Evolutionary conservation across 1,140 invertebrate species (phyloP), one percentile per base, ranked within the genome.

Genomic region (Prorops nasuta): DNA sequence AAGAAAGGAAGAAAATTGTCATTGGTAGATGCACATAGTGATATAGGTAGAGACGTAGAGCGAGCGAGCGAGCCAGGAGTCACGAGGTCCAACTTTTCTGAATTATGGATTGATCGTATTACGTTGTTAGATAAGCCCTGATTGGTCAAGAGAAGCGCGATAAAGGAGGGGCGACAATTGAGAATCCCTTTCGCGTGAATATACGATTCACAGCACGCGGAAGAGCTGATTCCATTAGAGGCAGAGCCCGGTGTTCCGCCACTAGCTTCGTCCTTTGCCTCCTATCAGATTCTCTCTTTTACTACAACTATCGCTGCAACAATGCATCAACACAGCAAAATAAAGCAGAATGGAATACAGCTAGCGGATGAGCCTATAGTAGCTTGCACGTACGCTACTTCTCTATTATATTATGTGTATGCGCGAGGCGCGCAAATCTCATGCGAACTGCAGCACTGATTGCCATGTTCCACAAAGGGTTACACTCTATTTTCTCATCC

Each of bases 191-290:
- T 7, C 10, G 32, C 28, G 20, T 38, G 16, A 40, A 58, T 56
- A 39, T 40, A 42, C 47, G 50, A 63, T 63, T 58, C 58, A 54
- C 51, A 47, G 49, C 60, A 60, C 60, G 58, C 44, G 43, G 47
- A 49, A 4, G 24, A 58, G 47, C 51, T 66, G 64, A 66, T 66
- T 66, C 53, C 57, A 66, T 66, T 66, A 66, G n/a, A n/a, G n/a
- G n/a, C n/a, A n/a, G n/a, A n/a, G 49, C 49, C 48, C 50, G 51
- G 39, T 58, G 53, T 42, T 39, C 16, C 41, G 22, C 18, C 50
- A n/a, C n/a, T 35, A 9, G 3, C 15, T 20, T 14, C 17, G 9
- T 14, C 28, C 22, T 47, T 24, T 24, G 31, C 15, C 42, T 40
- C 35, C 17, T 9, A 15, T 37, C 17, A 14, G 31, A 17, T 28